Evolutionary conservation across 2,113 vertebrate genomes (phyloP).

Genomic region (Haplochromis vanheusdeni): DNA sequence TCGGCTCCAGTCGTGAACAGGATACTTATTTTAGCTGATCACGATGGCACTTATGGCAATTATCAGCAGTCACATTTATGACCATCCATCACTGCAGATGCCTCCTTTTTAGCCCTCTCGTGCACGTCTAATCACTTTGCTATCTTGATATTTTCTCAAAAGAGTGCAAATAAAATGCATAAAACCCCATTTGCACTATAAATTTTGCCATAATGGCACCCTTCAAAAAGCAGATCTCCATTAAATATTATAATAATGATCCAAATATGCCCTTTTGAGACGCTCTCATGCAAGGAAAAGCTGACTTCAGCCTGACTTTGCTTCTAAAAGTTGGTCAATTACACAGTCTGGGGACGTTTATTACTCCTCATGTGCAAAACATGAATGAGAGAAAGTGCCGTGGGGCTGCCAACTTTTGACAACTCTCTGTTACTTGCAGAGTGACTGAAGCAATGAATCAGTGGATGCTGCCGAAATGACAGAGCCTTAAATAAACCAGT

Average conservation of each 20-base stretch:
- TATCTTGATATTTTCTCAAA: constrained; percentile 7
- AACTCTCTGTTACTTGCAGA: constrained; percentile 2
- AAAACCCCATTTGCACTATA: constrained; percentile 5
- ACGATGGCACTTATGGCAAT: not conserved
- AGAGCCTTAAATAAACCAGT: not conserved
- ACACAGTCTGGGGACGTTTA: constrained; percentile 30
- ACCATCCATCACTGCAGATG: not conserved
- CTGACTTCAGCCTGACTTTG: constrained; percentile 1
- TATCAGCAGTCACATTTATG: constrained; percentile 5
- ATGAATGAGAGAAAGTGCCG: not conserved
- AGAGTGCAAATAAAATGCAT: not conserved
- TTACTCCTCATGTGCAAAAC: constrained; percentile 17
- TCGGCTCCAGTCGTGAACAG: not conserved
- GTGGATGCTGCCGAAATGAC: not conserved
- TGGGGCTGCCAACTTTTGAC: constrained; percentile 4
- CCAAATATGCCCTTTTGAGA: constrained; percentile 38
- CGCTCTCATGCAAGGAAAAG: constrained; percentile 25
- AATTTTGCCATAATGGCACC: constrained; percentile 29
- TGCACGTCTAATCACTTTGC: not conserved
- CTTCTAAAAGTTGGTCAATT: constrained; percentile 36
- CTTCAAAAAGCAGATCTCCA: constrained; percentile 23
- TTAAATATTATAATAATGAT: constrained; percentile 37
- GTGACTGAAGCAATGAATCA: constrained; percentile 11
- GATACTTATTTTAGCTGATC: constrained; percentile 5
- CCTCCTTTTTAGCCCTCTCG: not conserved